Evolutionary conservation across 2,888 invertebrate genomes (phyloP), one percentile per base, ranked within the genome.

Genomic region (Chaitophorus viminalis): DNA sequence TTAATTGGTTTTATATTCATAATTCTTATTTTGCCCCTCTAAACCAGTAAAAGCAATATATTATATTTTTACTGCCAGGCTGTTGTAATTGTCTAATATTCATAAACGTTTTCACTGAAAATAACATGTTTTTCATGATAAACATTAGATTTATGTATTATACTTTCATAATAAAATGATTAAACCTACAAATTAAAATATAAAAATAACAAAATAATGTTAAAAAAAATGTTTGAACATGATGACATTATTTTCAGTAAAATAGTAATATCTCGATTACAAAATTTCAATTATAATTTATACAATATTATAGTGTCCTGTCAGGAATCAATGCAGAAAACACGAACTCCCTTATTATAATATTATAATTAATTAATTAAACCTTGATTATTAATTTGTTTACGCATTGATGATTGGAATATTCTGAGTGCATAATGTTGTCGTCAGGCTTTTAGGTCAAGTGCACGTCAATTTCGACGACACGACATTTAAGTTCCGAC

Each of bases 321-420:
- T 9, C 3, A 9, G 3, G n/a, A 21, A 25, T 33, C 21, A 60
- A 60, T 78, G 0, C n/a, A 39, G 18, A 8, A 65, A 65, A 39
- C 29, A 21, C 65, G 29, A 81, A 68, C 65, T 81, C 65, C 65
- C 18, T 39, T 81, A 65, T 60, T 79, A 68, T 39, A 39, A 68
- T 65, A 81, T 81, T 65, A 81, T 81, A 81, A 79, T 81, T 68
- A 68, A 39, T 81, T 68, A 81, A 81, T 39, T 21, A 18, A 65
- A 81, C 29, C 65, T n/a, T 68, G 79, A 39, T 81, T 39, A 68
- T 81, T 68, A 39, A 65, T 81, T 65, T 81, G 25, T 81, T 39
- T 29, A 29, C 21, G 29, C 21, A 81, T 65, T 79, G 39, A 39
- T 29, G 65, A 81, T 29, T 21, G 39, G 65, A 65, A 68, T 68